These are phyloP conservation scores for Zosterops lateralis DNA, from an alignment of 2,113 vertebrate species.

Conservation along the genomic window DNA sequence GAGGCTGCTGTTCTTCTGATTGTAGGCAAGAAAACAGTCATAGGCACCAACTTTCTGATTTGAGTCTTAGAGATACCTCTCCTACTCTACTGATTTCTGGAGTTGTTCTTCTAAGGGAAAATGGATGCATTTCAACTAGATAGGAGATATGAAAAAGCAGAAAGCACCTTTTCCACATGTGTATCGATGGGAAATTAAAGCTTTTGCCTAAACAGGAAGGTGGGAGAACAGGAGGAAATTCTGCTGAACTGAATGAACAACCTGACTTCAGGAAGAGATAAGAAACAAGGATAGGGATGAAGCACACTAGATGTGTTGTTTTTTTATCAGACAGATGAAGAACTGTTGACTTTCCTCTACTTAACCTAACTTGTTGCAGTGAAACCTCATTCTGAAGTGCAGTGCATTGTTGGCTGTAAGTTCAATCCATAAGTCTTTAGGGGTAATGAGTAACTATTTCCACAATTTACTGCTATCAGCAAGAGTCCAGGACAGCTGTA, in stretches of 20 bases:
- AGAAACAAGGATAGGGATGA: not conserved
- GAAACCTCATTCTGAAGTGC: not conserved
- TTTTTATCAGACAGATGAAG: not conserved
- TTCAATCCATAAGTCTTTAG: not conserved
- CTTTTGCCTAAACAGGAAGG: not conserved
- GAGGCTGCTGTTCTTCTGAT: not conserved
- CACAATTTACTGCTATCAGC: not conserved
- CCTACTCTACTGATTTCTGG: not conserved
- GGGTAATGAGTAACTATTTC: not conserved
- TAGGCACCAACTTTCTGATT: not conserved
- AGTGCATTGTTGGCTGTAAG: not conserved
- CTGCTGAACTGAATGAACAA: not conserved
- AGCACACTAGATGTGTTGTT: fast-evolving
- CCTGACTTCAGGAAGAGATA: not conserved
- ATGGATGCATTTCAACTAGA: not conserved
- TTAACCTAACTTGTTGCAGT: not conserved
- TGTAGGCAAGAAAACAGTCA: not conserved
- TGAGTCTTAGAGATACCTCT: not conserved
- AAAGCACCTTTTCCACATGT: not conserved
- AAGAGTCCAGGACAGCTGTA: not conserved
- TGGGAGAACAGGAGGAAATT: not conserved
- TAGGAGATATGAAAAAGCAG: not conserved
- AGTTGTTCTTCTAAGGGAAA: not conserved
- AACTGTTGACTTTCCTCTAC: not conserved
- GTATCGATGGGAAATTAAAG: not conserved